A percentile compares a stretch with the other conserved stretches of the same genome.
phyloP scores from a whole-genome alignment of 2,888 invertebrate species.

The Oithona nana region DNA sequence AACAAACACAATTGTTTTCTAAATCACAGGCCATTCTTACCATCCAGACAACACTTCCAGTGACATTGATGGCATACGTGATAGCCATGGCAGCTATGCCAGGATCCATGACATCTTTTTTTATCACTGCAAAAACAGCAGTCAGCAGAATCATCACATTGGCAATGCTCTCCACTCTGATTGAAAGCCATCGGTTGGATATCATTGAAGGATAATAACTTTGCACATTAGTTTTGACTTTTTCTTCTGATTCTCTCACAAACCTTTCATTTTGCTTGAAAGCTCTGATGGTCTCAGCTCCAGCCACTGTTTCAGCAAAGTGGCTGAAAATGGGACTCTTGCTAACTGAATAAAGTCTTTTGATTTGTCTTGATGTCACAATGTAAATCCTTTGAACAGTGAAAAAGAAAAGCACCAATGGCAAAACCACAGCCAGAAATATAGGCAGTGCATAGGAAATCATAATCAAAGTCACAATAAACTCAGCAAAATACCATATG shows the following conservation, averaged over 20 bases:
- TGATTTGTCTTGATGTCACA: constrained; percentile 76
- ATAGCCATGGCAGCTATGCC: constrained; percentile 40
- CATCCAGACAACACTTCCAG: constrained; percentile 34
- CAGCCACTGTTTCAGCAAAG: constrained; percentile 78
- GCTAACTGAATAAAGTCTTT: constrained; percentile 77
- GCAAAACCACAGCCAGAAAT: not conserved
- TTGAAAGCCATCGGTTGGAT: constrained; percentile 80
- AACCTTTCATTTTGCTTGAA: constrained; percentile 47
- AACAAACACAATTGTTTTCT: constrained; percentile 36
- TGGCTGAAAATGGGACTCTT: constrained; percentile 92
- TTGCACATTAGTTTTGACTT: constrained; percentile 77
- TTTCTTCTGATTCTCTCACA: constrained; percentile 62
- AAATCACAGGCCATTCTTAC: constrained; percentile 36
- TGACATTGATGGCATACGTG: constrained; percentile 33
- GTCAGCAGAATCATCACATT: constrained; percentile 88
- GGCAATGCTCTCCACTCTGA: constrained; percentile 87
- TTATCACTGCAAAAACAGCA: constrained; percentile 73
- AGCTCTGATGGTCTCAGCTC: constrained; percentile 62
- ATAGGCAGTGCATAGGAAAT: constrained; percentile 16
- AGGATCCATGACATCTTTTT: constrained; percentile 45
- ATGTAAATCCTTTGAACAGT: constrained; percentile 64
- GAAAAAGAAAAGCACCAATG: constrained; percentile 1
- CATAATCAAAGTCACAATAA: not conserved
- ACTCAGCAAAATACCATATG: constrained; percentile 25
- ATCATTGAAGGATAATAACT: constrained; percentile 82